Base-by-base conservation (phyloP, 2,797 vertebrate species). In the Nyctibius grandis region DNA sequence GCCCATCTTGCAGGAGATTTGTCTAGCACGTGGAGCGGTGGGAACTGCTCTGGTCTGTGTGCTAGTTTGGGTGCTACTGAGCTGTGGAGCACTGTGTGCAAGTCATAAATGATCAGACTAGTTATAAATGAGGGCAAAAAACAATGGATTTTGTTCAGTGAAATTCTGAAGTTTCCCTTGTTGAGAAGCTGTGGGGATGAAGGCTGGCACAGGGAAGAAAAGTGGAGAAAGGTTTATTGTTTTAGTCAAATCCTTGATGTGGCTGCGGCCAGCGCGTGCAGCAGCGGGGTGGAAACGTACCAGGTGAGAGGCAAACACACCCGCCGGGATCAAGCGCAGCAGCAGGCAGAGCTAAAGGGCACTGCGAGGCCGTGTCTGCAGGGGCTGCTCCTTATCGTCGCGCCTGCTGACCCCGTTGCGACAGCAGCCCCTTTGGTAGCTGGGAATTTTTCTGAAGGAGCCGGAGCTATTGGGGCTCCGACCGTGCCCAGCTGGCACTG, bases 381-480 rank as follows among this genome's bases (percentile, higher is more conserved):
- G 64, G 82, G 51, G 22, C 74, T 57, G 91, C 51, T 93, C 78
- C 56, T 89, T 74, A 67, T 48, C 5, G 0, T 29, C 0, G 2
- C 2, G 4, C 72, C 80, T 79, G 72, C 77, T 81, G 88, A 21
- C 36, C 44, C 54, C 29, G 11, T 29, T 29, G 48, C 0, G 0
- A 54, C 42, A 82, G 75, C 67, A 64, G 67, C 67, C 36, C 61
- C 85, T 34, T 31, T 9, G 59, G 76, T 7, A 23, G 51, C 59
- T 60, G 54, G 59, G 50, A 23, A 0, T 20, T 75, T n/a, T 78
- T 36, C 51, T 75, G 47, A 61, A 6, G 13, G 42, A 85, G 75
- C 21, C 1, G 1, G 19, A 29, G 63, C 23, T 84, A 31, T 7
- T 1, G 2, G 44, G 31, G 25, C 47, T 29, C 44, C 0, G 6